Percentiles rank a stretch among this genome's conserved stretches.
Evolutionary conservation across 2,888 invertebrate species (phyloP).

Genomic region (Agrilus cyanescens): DNA sequence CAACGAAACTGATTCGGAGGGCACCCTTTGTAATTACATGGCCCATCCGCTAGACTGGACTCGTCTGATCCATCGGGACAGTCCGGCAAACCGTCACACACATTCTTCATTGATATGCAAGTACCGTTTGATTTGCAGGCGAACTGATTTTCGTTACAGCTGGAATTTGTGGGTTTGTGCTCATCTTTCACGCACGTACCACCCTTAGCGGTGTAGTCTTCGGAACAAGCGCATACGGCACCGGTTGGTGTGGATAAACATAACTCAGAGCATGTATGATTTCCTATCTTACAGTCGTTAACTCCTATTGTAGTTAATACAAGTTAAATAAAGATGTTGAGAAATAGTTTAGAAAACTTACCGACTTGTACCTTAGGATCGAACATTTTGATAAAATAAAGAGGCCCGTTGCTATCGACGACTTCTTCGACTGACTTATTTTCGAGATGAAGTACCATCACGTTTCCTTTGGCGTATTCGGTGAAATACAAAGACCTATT

Average conservation of each 20-base stretch:
- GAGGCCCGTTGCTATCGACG: slow-evolving; percentile 48
- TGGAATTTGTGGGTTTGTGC: slow-evolving; percentile 31
- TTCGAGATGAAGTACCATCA: slow-evolving; percentile 39
- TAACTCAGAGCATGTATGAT: slow-evolving; percentile 51
- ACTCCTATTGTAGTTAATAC: slow-evolving; percentile 22
- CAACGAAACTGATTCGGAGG: slow-evolving; percentile 31
- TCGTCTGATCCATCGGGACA: slow-evolving; percentile 70
- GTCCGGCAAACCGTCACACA: slow-evolving; percentile 66
- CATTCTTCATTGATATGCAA: slow-evolving; percentile 57
- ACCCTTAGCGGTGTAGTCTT: slow-evolving; percentile 40
- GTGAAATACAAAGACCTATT: slow-evolving; percentile 57
- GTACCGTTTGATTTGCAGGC: slow-evolving; percentile 25
- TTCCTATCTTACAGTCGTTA: slow-evolving; percentile 31
- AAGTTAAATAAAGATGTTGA: background rate
- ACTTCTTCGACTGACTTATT: slow-evolving; percentile 37
- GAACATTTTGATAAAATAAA: slow-evolving; percentile 57
- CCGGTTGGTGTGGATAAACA: slow-evolving; percentile 53
- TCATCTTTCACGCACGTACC: slow-evolving; percentile 27
- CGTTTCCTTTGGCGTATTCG: slow-evolving; percentile 52
- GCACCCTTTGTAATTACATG: slow-evolving; percentile 42
- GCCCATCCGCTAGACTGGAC: slow-evolving; percentile 45
- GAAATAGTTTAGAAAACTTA: too few species aligned
- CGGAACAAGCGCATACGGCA: slow-evolving; percentile 47
- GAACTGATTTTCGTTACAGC: slow-evolving; percentile 24
- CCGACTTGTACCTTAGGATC: slow-evolving; percentile 46